Evolutionary conservation across 1,140 invertebrate species (phyloP).

Genomic region (Drosophila elegans): DNA sequence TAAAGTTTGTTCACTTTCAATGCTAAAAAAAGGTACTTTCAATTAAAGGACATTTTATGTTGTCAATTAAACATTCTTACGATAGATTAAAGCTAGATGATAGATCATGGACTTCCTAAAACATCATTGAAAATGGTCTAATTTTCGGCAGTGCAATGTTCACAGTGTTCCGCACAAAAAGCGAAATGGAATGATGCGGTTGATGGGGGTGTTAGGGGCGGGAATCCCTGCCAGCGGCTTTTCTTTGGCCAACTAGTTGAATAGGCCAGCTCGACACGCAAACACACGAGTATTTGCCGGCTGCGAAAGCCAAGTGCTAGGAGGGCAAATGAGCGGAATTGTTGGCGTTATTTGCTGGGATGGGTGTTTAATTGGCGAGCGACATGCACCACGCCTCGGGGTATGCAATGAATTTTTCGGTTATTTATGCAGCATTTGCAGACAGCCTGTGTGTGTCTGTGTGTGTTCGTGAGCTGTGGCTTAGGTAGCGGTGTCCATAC

Average conservation of each 20-base stretch:
- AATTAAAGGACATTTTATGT: no score
- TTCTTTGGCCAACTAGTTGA: slow-evolving; percentile 66
- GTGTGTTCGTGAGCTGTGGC: background rate
- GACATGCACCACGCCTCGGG: slow-evolving; percentile 68
- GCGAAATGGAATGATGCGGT: slow-evolving; percentile 48
- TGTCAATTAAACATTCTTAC: no score
- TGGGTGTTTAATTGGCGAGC: slow-evolving; percentile 66
- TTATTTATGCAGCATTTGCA: slow-evolving; percentile 57
- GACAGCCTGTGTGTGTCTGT: slow-evolving; percentile 16
- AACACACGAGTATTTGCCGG: slow-evolving; percentile 41
- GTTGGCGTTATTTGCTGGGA: slow-evolving; percentile 59
- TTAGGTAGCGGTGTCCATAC: no score
- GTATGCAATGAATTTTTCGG: slow-evolving; percentile 69
- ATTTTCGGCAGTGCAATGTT: background rate
- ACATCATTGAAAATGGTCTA: no score
- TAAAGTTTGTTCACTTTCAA: no score
- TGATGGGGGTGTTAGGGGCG: background rate
- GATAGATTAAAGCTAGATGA: no score
- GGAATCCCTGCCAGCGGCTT: slow-evolving; percentile 9
- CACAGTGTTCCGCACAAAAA: slow-evolving; percentile 45
- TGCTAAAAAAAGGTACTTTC: no score
- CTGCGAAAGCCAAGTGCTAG: slow-evolving; percentile 35
- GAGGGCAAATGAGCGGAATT: slow-evolving; percentile 71
- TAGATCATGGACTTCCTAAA: no score
- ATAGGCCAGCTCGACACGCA: slow-evolving; percentile 58